phyloP scores from a whole-genome alignment of 1,140 invertebrate species.

The Apis florea region DNA sequence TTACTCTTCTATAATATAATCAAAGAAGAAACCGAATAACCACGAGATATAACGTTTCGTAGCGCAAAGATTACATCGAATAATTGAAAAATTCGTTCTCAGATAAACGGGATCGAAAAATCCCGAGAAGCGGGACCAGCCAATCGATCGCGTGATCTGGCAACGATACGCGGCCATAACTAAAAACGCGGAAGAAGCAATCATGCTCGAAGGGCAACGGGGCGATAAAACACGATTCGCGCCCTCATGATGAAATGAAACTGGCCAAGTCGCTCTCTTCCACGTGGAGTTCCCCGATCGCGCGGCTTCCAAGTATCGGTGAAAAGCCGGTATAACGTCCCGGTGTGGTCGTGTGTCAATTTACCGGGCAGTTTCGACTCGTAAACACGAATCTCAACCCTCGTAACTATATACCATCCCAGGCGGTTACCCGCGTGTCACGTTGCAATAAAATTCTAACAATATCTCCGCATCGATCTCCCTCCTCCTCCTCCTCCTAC shows the following conservation, averaged over 20 bases:
- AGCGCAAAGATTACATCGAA: too few relatives aligned
- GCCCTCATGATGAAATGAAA: conserved; percentile 34
- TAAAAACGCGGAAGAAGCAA: conserved; percentile 11
- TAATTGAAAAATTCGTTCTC: too few relatives aligned
- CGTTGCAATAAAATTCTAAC: conserved; percentile 63
- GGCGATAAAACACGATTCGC: conserved; percentile 27
- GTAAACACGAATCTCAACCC: conserved; percentile 53
- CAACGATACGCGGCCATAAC: conserved; percentile 4
- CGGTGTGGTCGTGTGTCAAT: conserved; percentile 57
- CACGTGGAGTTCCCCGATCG: conserved; percentile 32
- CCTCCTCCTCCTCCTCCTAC: neutral
- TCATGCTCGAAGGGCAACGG: conserved; percentile 14
- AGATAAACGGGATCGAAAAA: neutral
- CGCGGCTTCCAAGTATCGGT: conserved; percentile 18
- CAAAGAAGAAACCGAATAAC: too few relatives aligned
- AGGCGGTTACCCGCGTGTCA: conserved; percentile 56
- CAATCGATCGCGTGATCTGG: conserved; percentile 5
- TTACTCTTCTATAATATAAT: too few relatives aligned
- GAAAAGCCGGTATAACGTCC: conserved; percentile 29
- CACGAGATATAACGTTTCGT: neutral
- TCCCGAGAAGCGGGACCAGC: conserved; percentile 1
- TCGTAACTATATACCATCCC: conserved; percentile 49
- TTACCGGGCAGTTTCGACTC: conserved; percentile 57
- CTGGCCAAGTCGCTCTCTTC: conserved; percentile 17
- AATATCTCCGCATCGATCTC: conserved; percentile 57